Conservation (phyloP, 1,140 invertebrate species). For the Leguminivora glycinivorella region DNA sequence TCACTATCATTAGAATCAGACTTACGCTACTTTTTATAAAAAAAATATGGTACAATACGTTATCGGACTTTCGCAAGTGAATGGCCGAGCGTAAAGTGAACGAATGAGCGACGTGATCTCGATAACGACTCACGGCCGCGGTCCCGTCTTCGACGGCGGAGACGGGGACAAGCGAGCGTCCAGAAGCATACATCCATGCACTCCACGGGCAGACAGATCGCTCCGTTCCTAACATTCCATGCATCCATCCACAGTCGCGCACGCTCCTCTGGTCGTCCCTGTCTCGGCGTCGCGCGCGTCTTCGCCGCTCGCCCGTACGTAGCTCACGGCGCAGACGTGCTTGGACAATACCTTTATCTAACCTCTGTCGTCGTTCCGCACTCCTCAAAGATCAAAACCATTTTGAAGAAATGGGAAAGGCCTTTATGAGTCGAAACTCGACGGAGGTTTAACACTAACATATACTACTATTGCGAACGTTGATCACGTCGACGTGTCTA, state of each 20-base stretch:
- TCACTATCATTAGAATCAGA: conserved; percentile 69
- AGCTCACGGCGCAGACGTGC: conserved; percentile 50
- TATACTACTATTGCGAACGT: conserved; percentile 75
- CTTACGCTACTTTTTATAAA: conserved; percentile 65
- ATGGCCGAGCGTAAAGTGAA: conserved; percentile 68
- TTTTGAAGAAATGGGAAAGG: conserved; percentile 39
- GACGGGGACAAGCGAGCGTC: conserved; percentile 77
- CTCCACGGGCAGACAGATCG: conserved; percentile 44
- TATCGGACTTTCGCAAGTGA: conserved; percentile 50
- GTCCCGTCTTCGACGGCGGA: conserved; percentile 64
- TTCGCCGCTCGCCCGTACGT: conserved; percentile 53
- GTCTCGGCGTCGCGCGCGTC: conserved; percentile 62
- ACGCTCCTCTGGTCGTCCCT: conserved; percentile 75
- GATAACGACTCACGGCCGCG: conserved; percentile 72
- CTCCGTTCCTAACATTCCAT: conserved; percentile 47
- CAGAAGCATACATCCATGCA: conserved; percentile 48
- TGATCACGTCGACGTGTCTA: conserved; percentile 62
- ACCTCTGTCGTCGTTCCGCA: conserved; percentile 68
- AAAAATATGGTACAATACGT: conserved; percentile 75
- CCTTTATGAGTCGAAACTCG: conserved; percentile 61
- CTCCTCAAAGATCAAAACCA: conserved; percentile 50
- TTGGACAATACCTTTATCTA: conserved; percentile 61
- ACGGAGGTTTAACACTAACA: conserved; percentile 71
- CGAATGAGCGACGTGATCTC: conserved; percentile 73
- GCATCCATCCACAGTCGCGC: conserved; percentile 57